Conservation (phyloP, 2,888 invertebrate genomes). For the Trissoscelio sp. region DNA sequence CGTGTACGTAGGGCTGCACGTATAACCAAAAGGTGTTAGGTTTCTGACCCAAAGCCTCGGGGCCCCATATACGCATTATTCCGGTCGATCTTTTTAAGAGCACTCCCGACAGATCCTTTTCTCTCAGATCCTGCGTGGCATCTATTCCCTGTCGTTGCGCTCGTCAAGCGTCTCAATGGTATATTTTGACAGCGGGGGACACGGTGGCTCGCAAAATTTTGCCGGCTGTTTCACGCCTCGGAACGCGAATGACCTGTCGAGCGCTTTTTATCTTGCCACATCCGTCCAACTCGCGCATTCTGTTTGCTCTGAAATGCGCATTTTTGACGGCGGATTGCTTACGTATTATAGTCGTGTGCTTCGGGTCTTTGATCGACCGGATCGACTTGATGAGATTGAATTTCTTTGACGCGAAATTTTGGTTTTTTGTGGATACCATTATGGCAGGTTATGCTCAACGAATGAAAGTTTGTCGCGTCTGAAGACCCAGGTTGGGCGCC, state of each 20-base stretch:
- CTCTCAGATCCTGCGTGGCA: constrained; percentile 43
- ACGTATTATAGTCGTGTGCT: constrained; percentile 21
- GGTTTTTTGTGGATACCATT: neutral
- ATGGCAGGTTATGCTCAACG: neutral
- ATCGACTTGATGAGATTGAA: constrained; percentile 45
- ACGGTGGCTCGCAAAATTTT: constrained; percentile 80
- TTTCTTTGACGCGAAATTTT: constrained; percentile 19
- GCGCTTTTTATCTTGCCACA: constrained; percentile 40
- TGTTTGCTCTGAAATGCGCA: neutral
- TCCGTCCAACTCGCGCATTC: constrained; percentile 28
- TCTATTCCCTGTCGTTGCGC: constrained; percentile 58
- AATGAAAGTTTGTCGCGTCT: neutral
- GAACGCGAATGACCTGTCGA: constrained; percentile 60
- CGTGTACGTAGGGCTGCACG: constrained; percentile 71
- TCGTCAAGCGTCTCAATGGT: constrained; percentile 77
- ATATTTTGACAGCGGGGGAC: constrained; percentile 83
- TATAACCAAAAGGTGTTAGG: constrained; percentile 76
- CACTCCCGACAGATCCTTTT: constrained; percentile 39
- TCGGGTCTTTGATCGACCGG: constrained; percentile 34
- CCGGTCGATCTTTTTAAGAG: constrained; percentile 20
- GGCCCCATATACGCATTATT: constrained; percentile 50
- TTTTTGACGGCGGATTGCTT: constrained; percentile 38
- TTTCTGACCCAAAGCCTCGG: constrained; percentile 79
- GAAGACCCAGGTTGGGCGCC: neutral
- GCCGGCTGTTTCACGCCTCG: constrained; percentile 79